Evolutionary conservation across 2,113 vertebrate genomes (phyloP), one percentile per base, ranked within the genome.

Genomic region (Oophaga pumilio): DNA sequence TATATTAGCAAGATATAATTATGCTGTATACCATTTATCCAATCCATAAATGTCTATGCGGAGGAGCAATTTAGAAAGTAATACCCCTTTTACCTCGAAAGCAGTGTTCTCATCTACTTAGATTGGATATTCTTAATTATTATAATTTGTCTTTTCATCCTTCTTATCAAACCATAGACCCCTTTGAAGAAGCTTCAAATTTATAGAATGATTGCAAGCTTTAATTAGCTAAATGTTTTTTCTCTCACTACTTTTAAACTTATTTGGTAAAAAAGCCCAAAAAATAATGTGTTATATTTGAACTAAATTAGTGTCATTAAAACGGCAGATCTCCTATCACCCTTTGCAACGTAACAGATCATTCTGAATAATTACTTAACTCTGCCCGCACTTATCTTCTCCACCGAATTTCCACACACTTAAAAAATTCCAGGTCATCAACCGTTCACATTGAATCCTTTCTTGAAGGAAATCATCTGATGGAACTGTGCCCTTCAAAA

Each of bases 401-500:
- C 87, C 74, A 18, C 6, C 1, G 92, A 92, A 91, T 93, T 90
- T 60, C 60, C 79, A 84, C 89, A 64, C 90, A 91, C 76, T 89
- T 91, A 81, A 84, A 84, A 92, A 92, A 91, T 91, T 89, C 87
- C 77, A 90, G 90, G 89, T 84, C 86, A 2, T 62, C 83, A 82
- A 22, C 50, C 82, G 49, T 82, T 87, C 87, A 90, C 76, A 4
- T 71, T 82, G 80, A 90, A 92, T 89, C 87, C 82, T 91, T 92
- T 91, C 90, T 81, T 60, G 86, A 91, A 91, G 91, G 91, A 89
- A 93, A 93, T 91, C 89, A 94, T 94, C 93, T 93, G 93, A 94
- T 94, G 91, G 87, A 93, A 90, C 80, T 84, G 86, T 69, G 88
- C 82, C 89, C 90, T 91, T 94, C 90, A 91, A 82, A 94, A 93